A percentile compares a stretch with the other conserved stretches of the same genome.
Evolutionary conservation across 2,113 vertebrate species (phyloP).

Genomic region (Lepus europaeus): DNA sequence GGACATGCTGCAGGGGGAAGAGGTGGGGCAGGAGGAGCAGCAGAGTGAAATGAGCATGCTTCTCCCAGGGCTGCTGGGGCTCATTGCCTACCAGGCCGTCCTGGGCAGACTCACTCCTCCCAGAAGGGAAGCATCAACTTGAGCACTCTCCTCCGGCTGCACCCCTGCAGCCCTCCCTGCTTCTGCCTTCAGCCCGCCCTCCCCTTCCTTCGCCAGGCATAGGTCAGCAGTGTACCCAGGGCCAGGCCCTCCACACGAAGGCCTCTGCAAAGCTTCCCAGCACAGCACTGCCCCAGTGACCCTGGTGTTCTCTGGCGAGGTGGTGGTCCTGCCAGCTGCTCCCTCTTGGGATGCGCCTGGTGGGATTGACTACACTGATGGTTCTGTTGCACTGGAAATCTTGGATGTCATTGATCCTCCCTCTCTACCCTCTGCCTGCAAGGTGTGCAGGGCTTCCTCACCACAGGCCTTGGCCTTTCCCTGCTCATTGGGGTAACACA

Average conservation of each 20-base stretch:
- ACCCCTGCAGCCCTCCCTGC: not conserved
- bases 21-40: rapidly evolving
- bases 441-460: rapidly evolving
- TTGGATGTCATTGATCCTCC: not conserved
- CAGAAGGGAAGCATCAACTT: slow-evolving; percentile 64
- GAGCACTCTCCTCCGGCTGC: not conserved
- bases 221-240: rapidly evolving
- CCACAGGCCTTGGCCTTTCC: not conserved
- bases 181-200: too few relatives aligned
- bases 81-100: slow-evolving; percentile 45
- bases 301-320: too few relatives aligned
- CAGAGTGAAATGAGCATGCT: slow-evolving; percentile 67
- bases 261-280: not conserved
- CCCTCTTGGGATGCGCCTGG: not conserved
- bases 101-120: slow-evolving; percentile 14
- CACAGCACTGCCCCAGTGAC: not conserved
- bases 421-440: rapidly evolving
- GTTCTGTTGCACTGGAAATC: rapidly evolving
- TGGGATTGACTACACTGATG: rapidly evolving
- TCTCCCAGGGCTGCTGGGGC: slow-evolving; percentile 43
- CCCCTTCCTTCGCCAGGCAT: too few relatives aligned
- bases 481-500: rapidly evolving
- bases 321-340: rapidly evolving
- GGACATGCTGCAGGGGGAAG: not conserved
- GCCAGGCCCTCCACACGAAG: not conserved